Base-by-base conservation (phyloP, 2,113 vertebrate genomes). In the Colossoma macropomum region DNA sequence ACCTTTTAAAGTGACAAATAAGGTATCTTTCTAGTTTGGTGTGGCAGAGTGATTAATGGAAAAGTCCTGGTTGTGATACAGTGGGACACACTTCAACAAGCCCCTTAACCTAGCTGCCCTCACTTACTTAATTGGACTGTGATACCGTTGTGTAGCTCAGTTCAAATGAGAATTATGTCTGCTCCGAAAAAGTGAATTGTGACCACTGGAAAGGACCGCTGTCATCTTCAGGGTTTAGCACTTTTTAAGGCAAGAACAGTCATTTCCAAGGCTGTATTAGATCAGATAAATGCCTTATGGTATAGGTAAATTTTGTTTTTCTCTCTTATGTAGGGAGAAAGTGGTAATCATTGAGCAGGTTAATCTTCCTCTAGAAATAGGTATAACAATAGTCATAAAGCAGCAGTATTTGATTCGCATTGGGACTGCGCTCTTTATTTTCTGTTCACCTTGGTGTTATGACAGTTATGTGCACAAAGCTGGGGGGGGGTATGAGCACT, bases 1-100 rank as follows among this genome's bases (percentile, higher is more conserved):
- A 92, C 93, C 91, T 94, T 94, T 83, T 77, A 77, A 63, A 86
- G 86, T 84, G 12, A 68, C 86, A 86, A 84, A 77, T 69, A 84
- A 86, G 87, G 86, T 84, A 88, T 91, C 86, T 9, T 68, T 88
- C 54, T 80, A 75, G 79, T 62, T 45, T 45, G 30, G 23, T n/a
- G 28, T 79, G 88, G 25, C 13, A 86, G 89, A 91, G 89, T 89
- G 89, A 92, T 92, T 91, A 87, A 90, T 92, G 90, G 89, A 90
- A 84, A 80, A 79, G 79, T 85, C 86, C 81, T 82, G 72, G 77
- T 81, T 85, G 85, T 90, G 91, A 92, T 89, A 59, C 45, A 84
- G 30, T 75, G 25, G 84, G 89, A 90, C 91, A 91, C 88, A 82
- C 77, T 84, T 81, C 77, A 88, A 75, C 77, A 85, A 82, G 87